Evolutionary conservation across 2,113 vertebrate genomes (phyloP).

Genomic region (Grammomys surdaster): DNA sequence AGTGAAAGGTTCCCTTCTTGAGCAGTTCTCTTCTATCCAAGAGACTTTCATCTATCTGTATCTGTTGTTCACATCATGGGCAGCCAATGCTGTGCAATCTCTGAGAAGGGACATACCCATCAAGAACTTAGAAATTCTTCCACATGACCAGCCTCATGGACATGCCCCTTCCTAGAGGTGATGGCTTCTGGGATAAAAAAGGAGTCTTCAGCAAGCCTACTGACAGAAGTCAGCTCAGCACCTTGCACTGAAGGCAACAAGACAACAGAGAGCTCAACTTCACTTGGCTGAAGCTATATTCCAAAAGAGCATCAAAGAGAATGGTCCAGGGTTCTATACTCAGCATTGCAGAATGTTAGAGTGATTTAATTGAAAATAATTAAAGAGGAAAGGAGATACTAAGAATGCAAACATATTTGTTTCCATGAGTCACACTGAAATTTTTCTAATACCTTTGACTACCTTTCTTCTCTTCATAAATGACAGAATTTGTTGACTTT

Average conservation of each 20-base stretch:
- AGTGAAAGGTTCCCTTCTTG: not conserved
- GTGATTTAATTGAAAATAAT: not conserved
- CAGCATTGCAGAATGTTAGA: not conserved
- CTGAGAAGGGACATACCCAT: not conserved
- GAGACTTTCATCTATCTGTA: not conserved
- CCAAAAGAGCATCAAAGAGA: not conserved
- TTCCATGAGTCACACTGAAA: not conserved
- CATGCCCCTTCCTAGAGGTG: not conserved
- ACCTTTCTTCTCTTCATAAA: conserved; percentile 3
- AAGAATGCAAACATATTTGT: not conserved
- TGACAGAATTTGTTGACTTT: not conserved
- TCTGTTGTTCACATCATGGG: not conserved
- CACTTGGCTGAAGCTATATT: not conserved
- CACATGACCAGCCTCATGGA: not conserved
- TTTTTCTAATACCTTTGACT: not conserved
- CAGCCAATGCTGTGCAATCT: not conserved
- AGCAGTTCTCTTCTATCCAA: accelerated
- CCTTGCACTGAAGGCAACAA: not conserved
- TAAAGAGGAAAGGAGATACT: not conserved
- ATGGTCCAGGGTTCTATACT: not conserved
- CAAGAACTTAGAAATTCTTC: not conserved
- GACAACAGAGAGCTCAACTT: not conserved
- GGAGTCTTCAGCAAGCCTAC: not conserved
- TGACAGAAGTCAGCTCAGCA: not conserved
- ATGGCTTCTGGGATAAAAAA: not conserved